These are phyloP conservation scores for Todiramphus chloris DNA, from an alignment of 2,113 vertebrate species.

Conservation along the genomic window DNA sequence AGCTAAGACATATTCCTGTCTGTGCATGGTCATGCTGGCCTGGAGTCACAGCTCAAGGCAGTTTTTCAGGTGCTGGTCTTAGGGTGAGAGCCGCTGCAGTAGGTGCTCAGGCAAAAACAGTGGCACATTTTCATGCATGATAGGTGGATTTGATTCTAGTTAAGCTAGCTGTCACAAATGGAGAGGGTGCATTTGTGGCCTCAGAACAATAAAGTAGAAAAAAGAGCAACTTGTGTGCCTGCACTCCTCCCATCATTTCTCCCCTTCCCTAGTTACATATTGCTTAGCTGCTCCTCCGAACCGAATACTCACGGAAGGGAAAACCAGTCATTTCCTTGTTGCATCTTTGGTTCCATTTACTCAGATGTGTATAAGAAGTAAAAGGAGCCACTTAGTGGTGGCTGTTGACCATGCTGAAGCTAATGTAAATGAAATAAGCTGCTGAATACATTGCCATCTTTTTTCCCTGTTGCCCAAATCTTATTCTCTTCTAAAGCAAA, in stretches of 20 bases:
- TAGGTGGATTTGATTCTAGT: neutral
- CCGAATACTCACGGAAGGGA: neutral
- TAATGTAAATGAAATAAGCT: neutral
- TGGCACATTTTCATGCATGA: neutral
- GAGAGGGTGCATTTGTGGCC: neutral
- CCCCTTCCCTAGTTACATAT: neutral
- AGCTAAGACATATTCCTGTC: neutral
- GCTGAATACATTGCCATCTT: neutral
- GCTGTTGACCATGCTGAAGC: neutral
- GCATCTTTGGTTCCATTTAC: neutral
- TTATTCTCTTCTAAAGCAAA: neutral
- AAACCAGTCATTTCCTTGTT: neutral
- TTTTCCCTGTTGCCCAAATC: neutral
- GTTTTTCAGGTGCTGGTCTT: neutral
- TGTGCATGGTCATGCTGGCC: rapidly evolving
- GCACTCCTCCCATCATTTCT: neutral
- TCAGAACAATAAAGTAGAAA: neutral
- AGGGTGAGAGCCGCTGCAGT: neutral
- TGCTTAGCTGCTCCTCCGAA: neutral
- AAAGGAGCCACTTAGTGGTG: neutral
- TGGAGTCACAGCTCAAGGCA: neutral
- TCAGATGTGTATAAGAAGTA: neutral
- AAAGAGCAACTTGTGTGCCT: neutral
- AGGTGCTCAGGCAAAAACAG: neutral
- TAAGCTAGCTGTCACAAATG: neutral